These are phyloP conservation scores for Tor tambroides DNA, from an alignment of 2,113 vertebrate species.

Conservation along the genomic window DNA sequence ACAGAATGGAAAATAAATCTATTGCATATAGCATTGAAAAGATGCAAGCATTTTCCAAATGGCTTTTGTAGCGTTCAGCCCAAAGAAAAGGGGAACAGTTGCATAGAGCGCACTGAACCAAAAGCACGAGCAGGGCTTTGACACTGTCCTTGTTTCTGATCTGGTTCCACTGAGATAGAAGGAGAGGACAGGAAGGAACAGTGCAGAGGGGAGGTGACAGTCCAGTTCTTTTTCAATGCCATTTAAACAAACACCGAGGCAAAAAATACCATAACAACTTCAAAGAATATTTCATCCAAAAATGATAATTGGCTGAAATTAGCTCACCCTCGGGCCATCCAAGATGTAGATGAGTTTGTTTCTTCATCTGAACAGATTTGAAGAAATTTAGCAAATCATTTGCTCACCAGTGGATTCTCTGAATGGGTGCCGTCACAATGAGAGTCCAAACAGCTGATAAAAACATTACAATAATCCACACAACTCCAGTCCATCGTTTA, in stretches of 20 bases:
- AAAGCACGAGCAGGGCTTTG: slow-evolving; percentile 2
- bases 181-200: background rate
- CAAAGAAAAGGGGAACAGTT: slow-evolving; percentile 7
- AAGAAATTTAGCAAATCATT: too few relatives aligned
- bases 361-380: too few relatives aligned
- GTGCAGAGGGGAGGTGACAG: background rate
- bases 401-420: too few relatives aligned
- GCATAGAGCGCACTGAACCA: background rate
- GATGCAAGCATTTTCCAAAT: background rate
- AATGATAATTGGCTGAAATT: too few relatives aligned
- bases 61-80: slow-evolving; percentile 4
- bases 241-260: background rate
- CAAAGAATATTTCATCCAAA: too few relatives aligned
- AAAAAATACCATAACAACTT: too few relatives aligned
- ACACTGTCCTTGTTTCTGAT: slow-evolving; percentile 37
- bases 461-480: too few relatives aligned
- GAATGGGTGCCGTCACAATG: too few relatives aligned
- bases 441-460: too few relatives aligned
- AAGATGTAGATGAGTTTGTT: too few relatives aligned
- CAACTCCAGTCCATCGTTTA: too few relatives aligned
- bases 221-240: background rate
- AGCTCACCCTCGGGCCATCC: too few relatives aligned
- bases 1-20: background rate
- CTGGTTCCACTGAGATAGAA: slow-evolving; percentile 30
- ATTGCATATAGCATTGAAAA: background rate